Evolutionary conservation across 1,140 invertebrate genomes (phyloP).

Genomic region (Andrena cerasifolii): DNA sequence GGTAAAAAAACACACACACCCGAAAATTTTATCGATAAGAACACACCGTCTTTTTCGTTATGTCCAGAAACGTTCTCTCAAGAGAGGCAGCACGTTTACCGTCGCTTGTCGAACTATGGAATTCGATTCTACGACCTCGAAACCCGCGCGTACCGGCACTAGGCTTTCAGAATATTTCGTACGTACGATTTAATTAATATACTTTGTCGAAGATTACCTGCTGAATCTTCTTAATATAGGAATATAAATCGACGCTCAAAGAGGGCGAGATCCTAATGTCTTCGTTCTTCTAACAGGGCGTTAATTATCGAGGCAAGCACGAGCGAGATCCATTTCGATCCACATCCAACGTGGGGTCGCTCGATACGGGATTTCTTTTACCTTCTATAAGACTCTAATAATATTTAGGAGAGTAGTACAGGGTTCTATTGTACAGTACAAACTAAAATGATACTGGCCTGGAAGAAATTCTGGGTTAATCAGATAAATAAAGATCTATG

Average conservation of each 20-base stretch:
- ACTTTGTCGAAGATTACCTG: constrained; percentile 75
- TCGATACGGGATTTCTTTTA: constrained; percentile 57
- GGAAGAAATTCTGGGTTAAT: constrained; percentile 62
- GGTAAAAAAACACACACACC: constrained; percentile 51
- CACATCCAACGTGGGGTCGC: constrained; percentile 42
- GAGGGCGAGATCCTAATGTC: constrained; percentile 62
- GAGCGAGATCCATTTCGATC: constrained; percentile 35
- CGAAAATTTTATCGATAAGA: constrained; percentile 38
- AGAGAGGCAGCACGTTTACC: constrained; percentile 35
- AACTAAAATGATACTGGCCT: constrained; percentile 45
- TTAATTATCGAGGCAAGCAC: constrained; percentile 48
- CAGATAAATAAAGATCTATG: constrained; percentile 39
- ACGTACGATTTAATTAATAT: constrained; percentile 65
- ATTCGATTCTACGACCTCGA: constrained; percentile 34
- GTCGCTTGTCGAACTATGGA: constrained; percentile 35
- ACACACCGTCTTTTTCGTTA: constrained; percentile 28
- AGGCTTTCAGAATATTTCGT: constrained; percentile 38
- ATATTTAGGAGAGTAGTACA: constrained; percentile 45
- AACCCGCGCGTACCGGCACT: constrained; percentile 31
- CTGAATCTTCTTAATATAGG: constrained; percentile 71
- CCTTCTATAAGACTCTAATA: constrained; percentile 61
- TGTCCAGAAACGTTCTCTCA: constrained; percentile 22
- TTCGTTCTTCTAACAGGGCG: constrained; percentile 63
- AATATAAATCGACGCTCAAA: constrained; percentile 64
- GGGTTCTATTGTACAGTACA: constrained; percentile 48